Base-by-base conservation (phyloP, 2,113 vertebrate genomes). In the Proterorhinus semilunaris region DNA sequence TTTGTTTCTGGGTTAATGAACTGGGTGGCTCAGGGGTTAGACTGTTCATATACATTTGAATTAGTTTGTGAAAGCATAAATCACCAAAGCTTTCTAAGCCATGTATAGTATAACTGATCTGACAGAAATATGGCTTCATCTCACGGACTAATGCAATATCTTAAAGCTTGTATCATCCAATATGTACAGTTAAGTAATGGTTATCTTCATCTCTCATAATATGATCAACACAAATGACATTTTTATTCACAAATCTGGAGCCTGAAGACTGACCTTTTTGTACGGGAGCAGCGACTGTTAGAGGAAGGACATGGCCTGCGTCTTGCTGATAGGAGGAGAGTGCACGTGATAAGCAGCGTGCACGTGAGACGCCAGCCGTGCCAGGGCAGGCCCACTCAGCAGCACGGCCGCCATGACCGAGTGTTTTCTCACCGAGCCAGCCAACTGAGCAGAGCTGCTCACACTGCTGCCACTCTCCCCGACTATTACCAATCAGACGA, bases 371-470 rank as follows among this genome's bases (percentile, higher is more conserved):
- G 69, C 53, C 69, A 62, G 75, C 83, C 78, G 10, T 83, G 81
- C 82, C 62, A 50, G 61, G 83, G 78, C 80, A 84, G 83, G 84
- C 78, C 80, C 72, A 83, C 81, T 79, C 79, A 77, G 79, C 85
- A 71, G 74, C 76, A 63, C 75, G 74, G 64, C 78, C 78, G 80
- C 67, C 80, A 68, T 83, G 80, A 83, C 80, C 76, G 81, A 75
- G 80, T 83, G 83, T 83, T 87, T 84, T 74, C 83, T 85, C 75
- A 81, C 77, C 66, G 78, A 66, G 79, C 71, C 69, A 72, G 79
- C 79, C 81, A 75, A 78, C 83, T 76, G 72, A 54, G 69, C 21
- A 62, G 69, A 62, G 79, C 82, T 70, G 81, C 81, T 84, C 80
- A 65, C 71, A 10, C 78, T 63, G 80, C 85, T 80, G 80, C 80